Evolutionary conservation across 2,113 vertebrate genomes (phyloP).

Genomic region (Lophius piscatorius): DNA sequence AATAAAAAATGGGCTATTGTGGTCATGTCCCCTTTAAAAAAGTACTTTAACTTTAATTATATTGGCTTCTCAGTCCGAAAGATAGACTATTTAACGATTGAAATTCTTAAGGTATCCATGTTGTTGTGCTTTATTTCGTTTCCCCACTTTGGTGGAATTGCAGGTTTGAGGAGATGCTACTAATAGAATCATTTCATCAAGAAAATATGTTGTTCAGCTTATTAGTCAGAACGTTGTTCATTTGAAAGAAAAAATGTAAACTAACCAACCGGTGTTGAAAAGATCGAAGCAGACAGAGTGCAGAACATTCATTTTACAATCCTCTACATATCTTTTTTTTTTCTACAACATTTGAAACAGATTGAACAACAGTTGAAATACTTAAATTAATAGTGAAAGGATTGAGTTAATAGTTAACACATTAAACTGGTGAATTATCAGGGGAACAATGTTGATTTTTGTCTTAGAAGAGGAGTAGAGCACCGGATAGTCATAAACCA

Average conservation of each 20-base stretch:
- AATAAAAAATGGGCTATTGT: background rate
- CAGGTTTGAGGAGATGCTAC: no score
- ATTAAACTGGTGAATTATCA: background rate
- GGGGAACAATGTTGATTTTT: background rate
- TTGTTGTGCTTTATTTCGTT: background rate
- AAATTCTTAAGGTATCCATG: background rate
- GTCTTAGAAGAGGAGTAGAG: background rate
- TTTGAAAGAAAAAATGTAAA: background rate
- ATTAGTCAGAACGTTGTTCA: background rate
- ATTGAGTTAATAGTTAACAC: background rate
- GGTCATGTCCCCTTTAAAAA: no score
- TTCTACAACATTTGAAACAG: no score
- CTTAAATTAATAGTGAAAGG: no score
- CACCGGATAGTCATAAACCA: background rate
- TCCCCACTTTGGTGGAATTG: background rate
- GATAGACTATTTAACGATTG: background rate
- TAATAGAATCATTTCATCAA: constrained; percentile 2
- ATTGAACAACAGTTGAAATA: no score
- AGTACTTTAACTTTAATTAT: background rate
- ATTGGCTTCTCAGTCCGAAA: background rate
- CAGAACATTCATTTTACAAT: background rate
- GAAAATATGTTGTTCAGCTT: background rate
- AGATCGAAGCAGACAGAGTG: background rate
- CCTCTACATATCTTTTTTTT: no score
- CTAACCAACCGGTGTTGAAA: background rate